phyloP scores from a whole-genome alignment of 2,797 vertebrate species.

The Enteromius radiatus region DNA sequence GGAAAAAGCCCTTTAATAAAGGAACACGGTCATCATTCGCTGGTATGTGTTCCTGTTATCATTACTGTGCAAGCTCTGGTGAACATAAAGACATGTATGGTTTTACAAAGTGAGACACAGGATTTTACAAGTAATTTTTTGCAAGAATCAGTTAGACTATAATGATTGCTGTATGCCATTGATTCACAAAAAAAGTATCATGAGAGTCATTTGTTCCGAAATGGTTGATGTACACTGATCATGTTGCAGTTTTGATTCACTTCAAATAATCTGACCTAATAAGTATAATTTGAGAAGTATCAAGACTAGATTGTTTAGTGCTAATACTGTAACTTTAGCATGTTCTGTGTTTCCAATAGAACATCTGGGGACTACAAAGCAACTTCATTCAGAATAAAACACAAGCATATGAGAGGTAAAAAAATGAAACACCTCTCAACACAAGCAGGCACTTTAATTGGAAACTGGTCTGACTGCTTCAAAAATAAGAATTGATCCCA shows the following conservation, averaged over 20 bases:
- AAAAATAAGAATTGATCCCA: slow-evolving; percentile 61
- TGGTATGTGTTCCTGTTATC: slow-evolving; percentile 59
- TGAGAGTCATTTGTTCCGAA: neutral
- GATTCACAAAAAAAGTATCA: neutral
- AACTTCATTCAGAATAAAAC: neutral
- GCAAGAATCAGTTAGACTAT: neutral
- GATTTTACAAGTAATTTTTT: neutral
- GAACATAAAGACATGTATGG: neutral
- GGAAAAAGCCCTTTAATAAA: slow-evolving; percentile 62
- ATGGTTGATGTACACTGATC: neutral
- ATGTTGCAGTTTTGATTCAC: neutral
- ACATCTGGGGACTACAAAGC: neutral
- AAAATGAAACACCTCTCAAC: neutral
- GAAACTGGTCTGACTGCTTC: slow-evolving; percentile 64
- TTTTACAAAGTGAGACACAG: neutral
- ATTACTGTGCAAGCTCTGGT: slow-evolving; percentile 60
- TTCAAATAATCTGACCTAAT: neutral
- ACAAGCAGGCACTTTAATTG: slow-evolving; percentile 50
- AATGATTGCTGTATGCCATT: neutral
- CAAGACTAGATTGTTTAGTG: neutral
- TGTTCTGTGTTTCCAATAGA: neutral
- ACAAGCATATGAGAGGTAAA: neutral
- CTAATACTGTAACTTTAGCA: neutral
- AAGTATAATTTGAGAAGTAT: neutral
- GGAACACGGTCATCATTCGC: slow-evolving; percentile 58